Conservation (phyloP, 2,888 invertebrate genomes). For the Agonopterix arenella region DNA sequence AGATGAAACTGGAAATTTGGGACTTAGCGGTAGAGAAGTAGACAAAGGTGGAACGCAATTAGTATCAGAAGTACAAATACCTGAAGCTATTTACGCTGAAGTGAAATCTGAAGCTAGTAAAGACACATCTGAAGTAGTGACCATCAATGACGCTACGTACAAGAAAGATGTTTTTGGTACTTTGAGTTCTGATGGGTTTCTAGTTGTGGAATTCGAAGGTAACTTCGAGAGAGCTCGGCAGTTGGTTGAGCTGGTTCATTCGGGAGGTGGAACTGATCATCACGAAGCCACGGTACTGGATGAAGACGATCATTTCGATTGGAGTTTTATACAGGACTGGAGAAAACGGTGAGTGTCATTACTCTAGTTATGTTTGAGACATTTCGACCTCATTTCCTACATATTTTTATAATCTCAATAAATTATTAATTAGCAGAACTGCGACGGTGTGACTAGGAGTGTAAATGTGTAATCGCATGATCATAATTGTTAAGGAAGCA, state of each 20-base stretch:
- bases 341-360: slow-evolving; percentile 76
- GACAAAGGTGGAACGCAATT: slow-evolving; percentile 53
- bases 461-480: slow-evolving; percentile 44
- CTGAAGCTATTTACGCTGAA: slow-evolving; percentile 68
- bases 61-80: slow-evolving; percentile 54
- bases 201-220: slow-evolving; percentile 79
- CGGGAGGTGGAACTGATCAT: slow-evolving; percentile 54
- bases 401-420: not conserved
- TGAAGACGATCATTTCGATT: slow-evolving; percentile 78
- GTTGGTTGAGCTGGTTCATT: slow-evolving; percentile 77
- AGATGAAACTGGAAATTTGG: slow-evolving; percentile 51
- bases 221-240: slow-evolving; percentile 78
- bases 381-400: slow-evolving; percentile 37
- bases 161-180: slow-evolving; percentile 61
- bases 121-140: slow-evolving; percentile 36
- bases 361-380: slow-evolving; percentile 21
- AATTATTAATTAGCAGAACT: slow-evolving; percentile 26
- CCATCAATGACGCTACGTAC: slow-evolving; percentile 60
- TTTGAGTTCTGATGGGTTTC: slow-evolving; percentile 70
- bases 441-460: slow-evolving; percentile 33
- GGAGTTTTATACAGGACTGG: slow-evolving; percentile 87
- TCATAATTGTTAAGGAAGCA: slow-evolving; percentile 28
- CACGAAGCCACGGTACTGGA: slow-evolving; percentile 66
- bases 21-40: slow-evolving; percentile 37
- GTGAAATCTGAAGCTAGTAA: slow-evolving; percentile 42